Evolutionary conservation across 2,797 vertebrate species (phyloP), one percentile per base, ranked within the genome.

Genomic region (Sebastolobus alascanus): DNA sequence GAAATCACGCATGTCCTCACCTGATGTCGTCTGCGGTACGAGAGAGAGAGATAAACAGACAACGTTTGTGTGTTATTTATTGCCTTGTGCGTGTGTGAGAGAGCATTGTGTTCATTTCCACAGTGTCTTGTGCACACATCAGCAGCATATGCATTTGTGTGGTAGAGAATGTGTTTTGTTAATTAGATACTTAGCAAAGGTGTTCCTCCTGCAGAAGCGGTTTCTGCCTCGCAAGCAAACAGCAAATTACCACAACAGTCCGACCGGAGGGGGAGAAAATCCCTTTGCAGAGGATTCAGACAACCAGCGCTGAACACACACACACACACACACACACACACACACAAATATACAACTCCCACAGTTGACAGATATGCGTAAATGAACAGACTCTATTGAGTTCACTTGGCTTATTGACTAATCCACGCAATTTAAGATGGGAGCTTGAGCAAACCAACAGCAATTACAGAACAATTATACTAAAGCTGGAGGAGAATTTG

Each of bases 1-100:
- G 94, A 99, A 99, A 92, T 99, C 98, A 4, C 98, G 96, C 80
- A 99, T 98, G 85, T 99, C 98, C 91, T 99, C 98, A 3, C 98
- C 98, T 16, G 98, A 99, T n/a, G 98, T 99, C 7, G 98, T 99
- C 98, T 99, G 40, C 59, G 54, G 55, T 2, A 63, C 8, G 60
- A 86, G 40, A 76, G 8, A 29, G 37, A 71, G 29, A 71, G 29
- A 70, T 2, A 25, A 4, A 29, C 4, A 14, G 6, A 38, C 0
- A 37, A 27, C 14, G 74, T n/a, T 50, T 10, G 8, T 8, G 35
- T 59, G 25, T 77, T 37, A 52, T 55, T 70, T 54, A 72, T 14
- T 66, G 40, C 22, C 25, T 8, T 43, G 33, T 69, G 35, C 50
- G 46, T 37, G 69, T 43, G 22, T 46, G 25, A 29, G 11, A 10